Evolutionary conservation across 2,888 invertebrate species (phyloP).

Genomic region (Lissocephala sabroskyi): DNA sequence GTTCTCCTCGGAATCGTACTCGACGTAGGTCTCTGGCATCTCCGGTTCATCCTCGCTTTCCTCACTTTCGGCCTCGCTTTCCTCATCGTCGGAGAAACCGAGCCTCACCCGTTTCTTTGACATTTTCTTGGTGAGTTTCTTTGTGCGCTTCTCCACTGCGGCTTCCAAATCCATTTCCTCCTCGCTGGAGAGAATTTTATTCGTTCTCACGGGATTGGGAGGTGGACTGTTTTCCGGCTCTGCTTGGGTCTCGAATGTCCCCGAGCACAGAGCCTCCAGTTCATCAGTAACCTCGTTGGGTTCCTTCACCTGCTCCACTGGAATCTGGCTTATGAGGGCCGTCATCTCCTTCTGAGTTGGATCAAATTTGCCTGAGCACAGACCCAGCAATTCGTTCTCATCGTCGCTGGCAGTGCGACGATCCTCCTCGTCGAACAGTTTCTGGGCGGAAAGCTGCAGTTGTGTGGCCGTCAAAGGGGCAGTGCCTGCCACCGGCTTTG

Average conservation of each 20-base stretch:
- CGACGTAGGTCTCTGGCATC: neutral
- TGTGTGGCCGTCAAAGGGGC: constrained; percentile 33
- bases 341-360: constrained; percentile 57
- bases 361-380: constrained; percentile 77
- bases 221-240: neutral
- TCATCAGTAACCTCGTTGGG: constrained; percentile 71
- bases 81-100: constrained; percentile 70
- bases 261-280: constrained; percentile 76
- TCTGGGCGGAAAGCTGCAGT: constrained; percentile 35
- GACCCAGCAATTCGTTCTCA: constrained; percentile 74
- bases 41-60: neutral
- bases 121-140: constrained; percentile 64
- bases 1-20: constrained; percentile 28
- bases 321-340: constrained; percentile 64
- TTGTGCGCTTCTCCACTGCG: constrained; percentile 39
- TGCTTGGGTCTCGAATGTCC: constrained; percentile 72
- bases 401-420: constrained; percentile 45
- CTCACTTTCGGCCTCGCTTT: constrained; percentile 36
- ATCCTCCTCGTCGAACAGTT: constrained; percentile 50
- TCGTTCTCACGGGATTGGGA: constrained; percentile 44
- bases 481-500: constrained; percentile 17
- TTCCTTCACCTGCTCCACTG: constrained; percentile 51
- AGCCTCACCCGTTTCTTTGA: constrained; percentile 68
- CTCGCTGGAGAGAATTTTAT: constrained; percentile 74
- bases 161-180: constrained; percentile 42